Percentiles rank a stretch among this genome's conserved stretches.
These are phyloP conservation scores for Temnothorax unifasciatus DNA, from an alignment of 2,888 invertebrate genomes.

Conservation along the genomic window DNA sequence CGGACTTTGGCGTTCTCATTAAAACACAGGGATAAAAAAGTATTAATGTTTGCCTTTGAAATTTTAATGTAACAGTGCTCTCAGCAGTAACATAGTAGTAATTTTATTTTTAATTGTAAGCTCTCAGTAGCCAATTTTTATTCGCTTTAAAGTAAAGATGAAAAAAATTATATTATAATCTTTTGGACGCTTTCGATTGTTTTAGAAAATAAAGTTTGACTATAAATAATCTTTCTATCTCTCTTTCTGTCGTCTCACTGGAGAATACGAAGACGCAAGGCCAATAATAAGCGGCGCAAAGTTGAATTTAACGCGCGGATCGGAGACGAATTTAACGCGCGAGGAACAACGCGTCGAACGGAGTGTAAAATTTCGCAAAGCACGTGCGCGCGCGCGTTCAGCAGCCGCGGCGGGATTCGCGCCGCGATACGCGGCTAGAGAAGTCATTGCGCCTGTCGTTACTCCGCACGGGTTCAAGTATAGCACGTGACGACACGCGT, in stretches of 20 bases:
- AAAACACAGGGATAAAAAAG: too few species aligned
- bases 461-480: constrained; percentile 46
- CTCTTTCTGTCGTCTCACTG: neutral
- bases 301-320: neutral
- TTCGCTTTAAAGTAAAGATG: too few species aligned
- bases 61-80: too few species aligned
- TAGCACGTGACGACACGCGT: constrained; percentile 52
- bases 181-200: neutral
- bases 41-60: too few species aligned
- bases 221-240: neutral
- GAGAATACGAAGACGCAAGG: neutral
- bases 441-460: constrained; percentile 54
- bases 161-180: neutral
- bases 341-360: neutral
- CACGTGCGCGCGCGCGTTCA: constrained; percentile 54
- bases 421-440: constrained; percentile 38
- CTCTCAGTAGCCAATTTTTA: neutral
- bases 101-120: neutral
- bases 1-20: too few species aligned
- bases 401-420: neutral
- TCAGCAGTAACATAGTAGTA: too few species aligned
- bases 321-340: constrained; percentile 12
- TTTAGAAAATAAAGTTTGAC: neutral
- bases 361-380: constrained; percentile 28
- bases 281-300: neutral